Evolutionary conservation across 1,140 invertebrate genomes (phyloP).

Genomic region (Prorops nasuta): DNA sequence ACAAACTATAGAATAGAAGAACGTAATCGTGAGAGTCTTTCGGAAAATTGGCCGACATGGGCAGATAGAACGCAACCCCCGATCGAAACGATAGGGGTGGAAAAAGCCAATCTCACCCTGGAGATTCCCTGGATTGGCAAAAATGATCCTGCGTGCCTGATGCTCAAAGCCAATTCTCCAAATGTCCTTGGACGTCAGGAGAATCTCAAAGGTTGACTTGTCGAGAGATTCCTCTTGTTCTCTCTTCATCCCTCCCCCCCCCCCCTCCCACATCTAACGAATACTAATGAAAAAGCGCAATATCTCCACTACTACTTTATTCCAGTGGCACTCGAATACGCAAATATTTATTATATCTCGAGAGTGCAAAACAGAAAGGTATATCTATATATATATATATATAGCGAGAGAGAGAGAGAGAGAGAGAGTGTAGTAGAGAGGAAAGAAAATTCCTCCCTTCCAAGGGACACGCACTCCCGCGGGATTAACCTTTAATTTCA

Average conservation of each 20-base stretch:
- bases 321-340: slow-evolving; percentile 40
- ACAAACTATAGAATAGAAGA: neutral
- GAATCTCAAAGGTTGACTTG: no score
- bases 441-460: slow-evolving; percentile 19
- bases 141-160: no score
- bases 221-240: no score
- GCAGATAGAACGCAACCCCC: slow-evolving; percentile 9
- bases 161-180: no score
- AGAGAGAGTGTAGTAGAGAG: slow-evolving; percentile 19
- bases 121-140: no score
- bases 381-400: no score
- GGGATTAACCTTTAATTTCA: slow-evolving; percentile 58
- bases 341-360: slow-evolving; percentile 53
- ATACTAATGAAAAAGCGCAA: no score
- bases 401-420: slow-evolving; percentile 5
- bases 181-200: no score
- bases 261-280: no score
- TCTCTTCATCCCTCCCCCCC: no score
- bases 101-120: slow-evolving; percentile 39
- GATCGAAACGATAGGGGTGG: slow-evolving; percentile 12
- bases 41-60: slow-evolving; percentile 24
- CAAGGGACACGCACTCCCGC: slow-evolving; percentile 32
- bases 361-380: slow-evolving; percentile 47
- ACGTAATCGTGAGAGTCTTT: slow-evolving; percentile 10
- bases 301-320: slow-evolving; percentile 36